phyloP scores from a whole-genome alignment of 2,888 invertebrate species.

The Dorcus parallelipipedus region DNA sequence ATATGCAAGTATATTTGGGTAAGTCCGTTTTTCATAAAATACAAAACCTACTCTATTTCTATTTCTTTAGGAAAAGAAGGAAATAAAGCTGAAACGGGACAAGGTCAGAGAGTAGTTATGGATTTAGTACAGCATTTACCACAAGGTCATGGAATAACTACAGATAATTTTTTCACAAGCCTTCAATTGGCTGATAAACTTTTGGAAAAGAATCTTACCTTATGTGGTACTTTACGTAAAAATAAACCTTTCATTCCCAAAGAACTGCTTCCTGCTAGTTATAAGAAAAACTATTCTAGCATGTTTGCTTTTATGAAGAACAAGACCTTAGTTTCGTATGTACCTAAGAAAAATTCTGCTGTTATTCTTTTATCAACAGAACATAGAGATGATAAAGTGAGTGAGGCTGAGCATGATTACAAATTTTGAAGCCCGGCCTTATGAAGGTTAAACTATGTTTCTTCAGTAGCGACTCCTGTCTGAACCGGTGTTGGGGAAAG shows the following conservation, averaged over 20 bases:
- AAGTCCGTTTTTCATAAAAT: background rate
- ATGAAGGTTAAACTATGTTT: too few species aligned
- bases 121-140: slow-evolving; percentile 8
- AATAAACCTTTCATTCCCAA: slow-evolving; percentile 10
- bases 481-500: too few species aligned
- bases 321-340: slow-evolving; percentile 1
- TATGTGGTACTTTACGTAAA: slow-evolving; percentile 14
- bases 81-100: slow-evolving; percentile 10
- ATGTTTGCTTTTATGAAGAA: slow-evolving; percentile 13
- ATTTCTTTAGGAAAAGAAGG: slow-evolving; percentile 5
- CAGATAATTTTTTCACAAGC: slow-evolving; percentile 14
- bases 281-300: slow-evolving; percentile 6
- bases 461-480: too few species aligned
- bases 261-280: slow-evolving; percentile 1
- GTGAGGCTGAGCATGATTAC: background rate
- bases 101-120: slow-evolving; percentile 9
- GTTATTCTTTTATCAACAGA: slow-evolving; percentile 10
- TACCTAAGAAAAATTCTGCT: background rate
- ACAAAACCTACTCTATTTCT: background rate
- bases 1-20: slow-evolving; percentile 2
- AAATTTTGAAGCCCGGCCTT: too few species aligned
- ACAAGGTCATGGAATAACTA: slow-evolving; percentile 8
- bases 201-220: background rate
- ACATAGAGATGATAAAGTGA: slow-evolving; percentile 5
- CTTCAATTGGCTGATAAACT: slow-evolving; percentile 7